Percentiles rank a stretch among this genome's conserved stretches.
Conservation (phyloP, 2,888 invertebrate species). For the Rugalucina vietnamica region DNA sequence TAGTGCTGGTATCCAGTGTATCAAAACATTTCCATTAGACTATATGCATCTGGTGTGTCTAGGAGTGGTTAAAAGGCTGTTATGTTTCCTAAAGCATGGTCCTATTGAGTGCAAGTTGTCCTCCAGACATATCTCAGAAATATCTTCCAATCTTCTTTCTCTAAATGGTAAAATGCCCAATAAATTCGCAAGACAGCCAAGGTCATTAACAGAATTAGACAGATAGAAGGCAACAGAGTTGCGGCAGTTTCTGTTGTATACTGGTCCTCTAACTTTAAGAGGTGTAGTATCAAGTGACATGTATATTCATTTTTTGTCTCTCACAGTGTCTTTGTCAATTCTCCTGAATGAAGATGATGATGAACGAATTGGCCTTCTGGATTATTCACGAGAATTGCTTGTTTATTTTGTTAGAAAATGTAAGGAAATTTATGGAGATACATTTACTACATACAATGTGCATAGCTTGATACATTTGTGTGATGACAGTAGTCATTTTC, state of each 20-base stretch:
- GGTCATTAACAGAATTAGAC: conserved; percentile 65
- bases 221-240: conserved; percentile 79
- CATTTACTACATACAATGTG: conserved; percentile 60
- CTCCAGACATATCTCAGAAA: neutral
- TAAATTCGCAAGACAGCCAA: conserved; percentile 75
- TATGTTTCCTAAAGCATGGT: conserved; percentile 68
- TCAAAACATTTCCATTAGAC: conserved; percentile 55
- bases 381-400: conserved; percentile 49
- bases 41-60: conserved; percentile 77
- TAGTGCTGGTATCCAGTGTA: conserved; percentile 30
- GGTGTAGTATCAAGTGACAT: conserved; percentile 20
- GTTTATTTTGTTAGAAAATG: conserved; percentile 37
- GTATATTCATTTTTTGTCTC: conserved; percentile 48
- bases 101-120: conserved; percentile 34
- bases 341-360: conserved; percentile 13
- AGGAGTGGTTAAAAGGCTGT: conserved; percentile 74
- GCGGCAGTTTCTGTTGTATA: conserved; percentile 71
- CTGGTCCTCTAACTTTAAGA: conserved; percentile 60
- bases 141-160: conserved; percentile 25
- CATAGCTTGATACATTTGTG: conserved; percentile 46
- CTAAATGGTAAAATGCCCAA: conserved; percentile 25
- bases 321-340: conserved; percentile 47
- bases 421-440: conserved; percentile 40
- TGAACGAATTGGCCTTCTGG: conserved; percentile 27
- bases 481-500: conserved; percentile 49